phyloP scores from a whole-genome alignment of 2,113 vertebrate species.

The Ammospiza nelsoni region DNA sequence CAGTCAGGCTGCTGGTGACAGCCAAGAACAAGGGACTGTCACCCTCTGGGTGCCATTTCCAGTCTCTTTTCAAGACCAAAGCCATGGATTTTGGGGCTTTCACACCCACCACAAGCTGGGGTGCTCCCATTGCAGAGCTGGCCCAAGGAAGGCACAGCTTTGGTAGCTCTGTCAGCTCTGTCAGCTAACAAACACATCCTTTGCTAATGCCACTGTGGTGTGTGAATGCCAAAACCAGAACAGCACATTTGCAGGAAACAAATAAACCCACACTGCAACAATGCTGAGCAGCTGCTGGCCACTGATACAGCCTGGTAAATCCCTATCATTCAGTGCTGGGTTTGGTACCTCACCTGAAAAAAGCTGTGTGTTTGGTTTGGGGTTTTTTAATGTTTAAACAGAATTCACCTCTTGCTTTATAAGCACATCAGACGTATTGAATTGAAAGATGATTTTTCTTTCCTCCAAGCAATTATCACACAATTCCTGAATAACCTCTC shows the following conservation, averaged over 20 bases:
- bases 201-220: accelerated
- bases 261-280: background rate
- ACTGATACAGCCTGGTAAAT: accelerated
- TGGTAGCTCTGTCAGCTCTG: accelerated
- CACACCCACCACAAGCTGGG: background rate
- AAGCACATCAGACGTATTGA: background rate
- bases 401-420: background rate
- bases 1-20: too few species aligned
- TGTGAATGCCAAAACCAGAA: accelerated
- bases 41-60: background rate
- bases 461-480: background rate
- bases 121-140: background rate
- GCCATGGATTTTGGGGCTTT: background rate
- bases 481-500: background rate
- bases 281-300: background rate
- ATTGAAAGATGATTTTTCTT: background rate
- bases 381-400: background rate
- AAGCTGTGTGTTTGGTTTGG: background rate
- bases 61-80: background rate
- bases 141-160: background rate
- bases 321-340: accelerated
- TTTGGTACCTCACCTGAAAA: background rate
- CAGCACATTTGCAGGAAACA: background rate
- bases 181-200: accelerated
- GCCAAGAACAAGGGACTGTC: too few species aligned